Conservation (phyloP, 2,888 invertebrate species). For the Hypena proboscidalis region DNA sequence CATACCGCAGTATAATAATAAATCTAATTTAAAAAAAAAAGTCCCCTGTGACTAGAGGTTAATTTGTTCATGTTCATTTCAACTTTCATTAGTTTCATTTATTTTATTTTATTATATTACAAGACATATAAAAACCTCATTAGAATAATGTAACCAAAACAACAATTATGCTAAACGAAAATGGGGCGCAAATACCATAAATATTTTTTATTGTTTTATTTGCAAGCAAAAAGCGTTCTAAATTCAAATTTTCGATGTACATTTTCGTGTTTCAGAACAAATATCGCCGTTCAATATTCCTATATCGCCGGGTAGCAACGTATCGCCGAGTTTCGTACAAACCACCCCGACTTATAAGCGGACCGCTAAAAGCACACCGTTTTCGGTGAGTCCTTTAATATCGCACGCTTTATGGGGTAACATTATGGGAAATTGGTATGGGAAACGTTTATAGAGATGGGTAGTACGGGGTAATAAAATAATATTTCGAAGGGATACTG, state of each 20-base stretch:
- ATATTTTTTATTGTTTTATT: conserved; percentile 18
- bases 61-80: too few relatives aligned
- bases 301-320: conserved; percentile 69
- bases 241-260: neutral
- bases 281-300: conserved; percentile 73
- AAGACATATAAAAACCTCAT: too few relatives aligned
- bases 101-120: too few relatives aligned
- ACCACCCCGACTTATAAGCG: conserved; percentile 72
- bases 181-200: too few relatives aligned
- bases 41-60: too few relatives aligned
- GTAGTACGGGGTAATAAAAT: too few relatives aligned
- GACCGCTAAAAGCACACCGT: conserved; percentile 76
- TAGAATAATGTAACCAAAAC: too few relatives aligned
- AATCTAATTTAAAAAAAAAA: too few relatives aligned
- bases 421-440: neutral
- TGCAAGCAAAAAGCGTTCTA: neutral
- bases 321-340: conserved; percentile 73
- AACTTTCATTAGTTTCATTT: too few relatives aligned
- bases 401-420: neutral
- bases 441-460: neutral
- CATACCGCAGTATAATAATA: too few relatives aligned
- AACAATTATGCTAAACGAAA: too few relatives aligned
- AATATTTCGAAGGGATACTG: too few relatives aligned
- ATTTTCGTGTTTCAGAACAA: conserved; percentile 58
- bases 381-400: conserved; percentile 58